phyloP scores from a whole-genome alignment of 2,797 vertebrate genomes.

The Paedocypris micromegethes region DNA sequence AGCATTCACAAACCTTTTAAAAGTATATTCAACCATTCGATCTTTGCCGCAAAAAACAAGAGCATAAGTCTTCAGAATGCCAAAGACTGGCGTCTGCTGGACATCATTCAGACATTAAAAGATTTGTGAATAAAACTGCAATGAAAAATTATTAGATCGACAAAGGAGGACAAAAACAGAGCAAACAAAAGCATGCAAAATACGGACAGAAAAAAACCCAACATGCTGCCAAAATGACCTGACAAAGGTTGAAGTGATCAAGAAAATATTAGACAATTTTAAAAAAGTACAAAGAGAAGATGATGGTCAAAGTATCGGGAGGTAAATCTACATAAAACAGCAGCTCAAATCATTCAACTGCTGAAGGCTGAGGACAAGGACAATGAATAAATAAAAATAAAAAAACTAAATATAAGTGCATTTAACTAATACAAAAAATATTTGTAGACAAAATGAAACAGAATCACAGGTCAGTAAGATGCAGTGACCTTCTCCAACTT shows the following conservation, averaged over 20 bases:
- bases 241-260: too few relatives aligned
- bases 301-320: too few relatives aligned
- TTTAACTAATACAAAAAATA: conserved; percentile 3
- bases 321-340: background rate
- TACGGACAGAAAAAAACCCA: too few relatives aligned
- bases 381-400: too few relatives aligned
- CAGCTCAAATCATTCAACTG: conserved; percentile 14
- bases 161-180: conserved; percentile 9
- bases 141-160: conserved; percentile 8
- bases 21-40: background rate
- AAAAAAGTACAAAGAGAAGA: too few relatives aligned
- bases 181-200: conserved; percentile 20
- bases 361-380: conserved; percentile 18
- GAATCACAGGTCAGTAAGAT: conserved; percentile 37
- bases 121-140: conserved; percentile 16
- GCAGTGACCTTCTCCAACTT: conserved; percentile 44
- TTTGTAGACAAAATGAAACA: conserved; percentile 8
- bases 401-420: background rate
- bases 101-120: background rate
- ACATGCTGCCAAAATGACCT: too few relatives aligned
- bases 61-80: background rate
- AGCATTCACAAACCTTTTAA: conserved; percentile 34
- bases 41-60: background rate
- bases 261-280: too few relatives aligned
- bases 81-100: background rate